phyloP scores from a whole-genome alignment of 2,888 invertebrate species.

The Nomada flava region DNA sequence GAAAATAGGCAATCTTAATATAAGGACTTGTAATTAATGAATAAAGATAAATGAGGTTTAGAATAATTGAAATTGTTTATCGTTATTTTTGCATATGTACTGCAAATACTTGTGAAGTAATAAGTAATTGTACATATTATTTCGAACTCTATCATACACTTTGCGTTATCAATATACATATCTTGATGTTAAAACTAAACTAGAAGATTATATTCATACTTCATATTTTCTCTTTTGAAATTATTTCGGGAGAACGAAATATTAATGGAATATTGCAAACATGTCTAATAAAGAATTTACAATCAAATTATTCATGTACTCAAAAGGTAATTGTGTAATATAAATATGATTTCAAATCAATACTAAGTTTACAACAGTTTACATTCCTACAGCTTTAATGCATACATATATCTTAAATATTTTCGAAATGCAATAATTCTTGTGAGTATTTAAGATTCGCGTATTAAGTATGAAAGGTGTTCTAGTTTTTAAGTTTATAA shows the following conservation, averaged over 20 bases:
- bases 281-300: not conserved
- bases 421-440: not conserved
- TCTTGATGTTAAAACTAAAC: not conserved
- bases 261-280: not conserved
- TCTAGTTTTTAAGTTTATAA: constrained; percentile 10
- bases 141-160: constrained; percentile 10
- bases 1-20: constrained; percentile 33
- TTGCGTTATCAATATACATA: constrained; percentile 10
- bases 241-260: constrained; percentile 11
- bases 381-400: constrained; percentile 6
- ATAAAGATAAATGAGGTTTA: constrained; percentile 30
- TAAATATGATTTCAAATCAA: constrained; percentile 14
- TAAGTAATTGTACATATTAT: constrained; percentile 31
- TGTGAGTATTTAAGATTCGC: not conserved
- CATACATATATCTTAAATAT: not conserved
- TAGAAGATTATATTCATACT: not conserved
- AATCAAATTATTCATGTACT: not conserved
- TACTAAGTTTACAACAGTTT: not conserved
- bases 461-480: constrained; percentile 6
- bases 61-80: constrained; percentile 19
- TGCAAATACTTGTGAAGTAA: constrained; percentile 10
- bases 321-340: not conserved
- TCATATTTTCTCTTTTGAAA: not conserved
- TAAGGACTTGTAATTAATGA: constrained; percentile 32
- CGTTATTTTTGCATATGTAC: constrained; percentile 33